Evolutionary conservation across 1,140 invertebrate genomes (phyloP).

Genomic region (Heliconius eleuchia): DNA sequence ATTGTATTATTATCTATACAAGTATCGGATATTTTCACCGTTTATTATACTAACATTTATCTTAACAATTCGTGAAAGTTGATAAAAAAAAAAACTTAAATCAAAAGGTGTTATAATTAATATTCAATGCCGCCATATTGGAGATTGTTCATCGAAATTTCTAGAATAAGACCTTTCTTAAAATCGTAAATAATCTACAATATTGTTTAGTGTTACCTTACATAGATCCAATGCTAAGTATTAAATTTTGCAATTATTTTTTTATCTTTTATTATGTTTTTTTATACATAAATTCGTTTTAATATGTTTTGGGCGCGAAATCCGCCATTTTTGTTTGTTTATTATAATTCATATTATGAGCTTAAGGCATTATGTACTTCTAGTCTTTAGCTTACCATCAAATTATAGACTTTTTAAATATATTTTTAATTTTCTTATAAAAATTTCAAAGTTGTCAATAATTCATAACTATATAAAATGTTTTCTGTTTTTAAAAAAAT

Average conservation of each 20-base stretch:
- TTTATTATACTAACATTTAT: neutral
- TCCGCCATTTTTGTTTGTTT: neutral
- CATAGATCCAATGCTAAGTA: neutral
- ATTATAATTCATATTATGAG: neutral
- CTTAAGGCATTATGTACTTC: constrained; percentile 6
- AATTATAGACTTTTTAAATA: neutral
- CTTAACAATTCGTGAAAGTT: constrained; percentile 1
- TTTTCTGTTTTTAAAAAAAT: neutral
- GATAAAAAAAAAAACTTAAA: neutral
- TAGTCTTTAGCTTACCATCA: neutral
- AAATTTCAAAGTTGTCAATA: neutral
- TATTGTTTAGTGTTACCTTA: neutral
- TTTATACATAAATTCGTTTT: neutral
- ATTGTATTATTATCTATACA: neutral
- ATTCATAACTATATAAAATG: neutral
- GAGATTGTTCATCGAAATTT: neutral
- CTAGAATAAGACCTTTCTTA: neutral
- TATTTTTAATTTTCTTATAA: neutral
- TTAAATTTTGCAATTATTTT: neutral
- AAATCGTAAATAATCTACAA: neutral
- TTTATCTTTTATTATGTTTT: neutral
- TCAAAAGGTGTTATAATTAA: neutral
- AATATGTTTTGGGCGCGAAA: neutral
- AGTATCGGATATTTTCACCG: neutral
- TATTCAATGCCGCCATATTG: neutral